Evolutionary conservation across 2,888 invertebrate species (phyloP), one percentile per base, ranked within the genome.

Genomic region (Esperia sulphurella): DNA sequence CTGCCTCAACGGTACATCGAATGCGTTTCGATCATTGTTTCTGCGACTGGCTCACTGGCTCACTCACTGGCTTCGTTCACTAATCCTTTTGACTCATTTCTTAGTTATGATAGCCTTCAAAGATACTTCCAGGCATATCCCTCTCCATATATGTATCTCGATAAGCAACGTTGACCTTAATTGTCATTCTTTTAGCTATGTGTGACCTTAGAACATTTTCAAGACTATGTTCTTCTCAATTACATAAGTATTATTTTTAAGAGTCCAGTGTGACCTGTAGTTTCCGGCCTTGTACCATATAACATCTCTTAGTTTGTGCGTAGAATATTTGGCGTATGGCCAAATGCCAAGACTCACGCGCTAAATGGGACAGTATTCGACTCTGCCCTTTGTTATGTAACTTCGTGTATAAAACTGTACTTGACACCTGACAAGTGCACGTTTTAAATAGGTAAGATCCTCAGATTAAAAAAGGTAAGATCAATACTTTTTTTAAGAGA

Each of bases 321-420:
- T 74, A 63, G 65, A 66, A 67, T 57, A 54, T n/a, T 68, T 79
- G 79, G 79, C 71, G n/a, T 4, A 0, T 1, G n/a, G 68, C 78
- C 79, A 78, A 61, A 13, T 13, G 38, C n/a, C 38, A 28, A 31
- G 31, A 9, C 40, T 5, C 46, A 10, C 46, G 14, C 31, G 45
- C 40, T 39, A 39, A 41, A 46, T 30, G 41, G 46, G 41, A 33
- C 49, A 50, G 42, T 49, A 50, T 54, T 55, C 52, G 48, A 55
- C 51, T 57, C 33, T 45, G 59, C 54, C 61, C 58, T 57, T 59
- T 50, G 52, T 60, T 62, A 62, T 54, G 53, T 62, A 62, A 61
- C 41, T n/a, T 40, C n/a, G 35, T 35, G 31, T 2, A 10, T 3
- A 35, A 35, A n/a, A 31, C n/a, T 35, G 35, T 35, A 35, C 35